Conservation (phyloP, 2,888 invertebrate species). For the Plusia festucae region DNA sequence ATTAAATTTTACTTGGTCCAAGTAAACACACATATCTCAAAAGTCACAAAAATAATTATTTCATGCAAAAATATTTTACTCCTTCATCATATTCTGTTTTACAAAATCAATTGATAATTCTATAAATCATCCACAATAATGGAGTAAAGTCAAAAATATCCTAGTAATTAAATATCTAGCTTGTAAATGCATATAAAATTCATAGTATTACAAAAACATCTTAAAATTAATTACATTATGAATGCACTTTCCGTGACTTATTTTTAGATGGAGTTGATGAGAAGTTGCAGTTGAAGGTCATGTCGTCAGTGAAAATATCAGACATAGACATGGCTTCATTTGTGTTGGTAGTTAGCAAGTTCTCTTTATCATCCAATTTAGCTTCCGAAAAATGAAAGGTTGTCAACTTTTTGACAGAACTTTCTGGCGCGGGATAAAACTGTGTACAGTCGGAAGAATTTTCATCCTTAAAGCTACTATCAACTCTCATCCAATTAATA, state of each 20-base stretch:
- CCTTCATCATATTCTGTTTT: slow-evolving; percentile 51
- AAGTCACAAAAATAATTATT: slow-evolving; percentile 69
- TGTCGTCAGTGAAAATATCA: slow-evolving; percentile 82
- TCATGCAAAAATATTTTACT: slow-evolving; percentile 72
- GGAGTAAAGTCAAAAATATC: slow-evolving; percentile 70
- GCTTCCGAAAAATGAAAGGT: slow-evolving; percentile 73
- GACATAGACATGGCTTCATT: slow-evolving; percentile 84
- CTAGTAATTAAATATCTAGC: slow-evolving; percentile 63
- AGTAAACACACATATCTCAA: slow-evolving; percentile 72
- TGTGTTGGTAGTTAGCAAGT: slow-evolving; percentile 71
- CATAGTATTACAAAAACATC: slow-evolving; percentile 60
- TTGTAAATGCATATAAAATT: slow-evolving; percentile 79
- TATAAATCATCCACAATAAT: slow-evolving; percentile 77
- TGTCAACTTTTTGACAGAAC: slow-evolving; percentile 65
- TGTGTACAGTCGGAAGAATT: slow-evolving; percentile 80
- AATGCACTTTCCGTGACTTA: slow-evolving; percentile 76
- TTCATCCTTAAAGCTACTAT: slow-evolving; percentile 86
- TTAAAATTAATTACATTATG: slow-evolving; percentile 56
- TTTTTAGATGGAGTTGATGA: slow-evolving; percentile 87
- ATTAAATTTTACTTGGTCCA: slow-evolving; percentile 74
- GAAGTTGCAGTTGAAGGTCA: slow-evolving; percentile 84
- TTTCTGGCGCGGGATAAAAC: slow-evolving; percentile 72
- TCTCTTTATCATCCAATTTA: slow-evolving; percentile 78
- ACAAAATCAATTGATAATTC: slow-evolving; percentile 65
- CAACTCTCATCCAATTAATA: slow-evolving; percentile 83